phyloP scores from a whole-genome alignment of 2,888 invertebrate species.

The Anthrax anthrax region DNA sequence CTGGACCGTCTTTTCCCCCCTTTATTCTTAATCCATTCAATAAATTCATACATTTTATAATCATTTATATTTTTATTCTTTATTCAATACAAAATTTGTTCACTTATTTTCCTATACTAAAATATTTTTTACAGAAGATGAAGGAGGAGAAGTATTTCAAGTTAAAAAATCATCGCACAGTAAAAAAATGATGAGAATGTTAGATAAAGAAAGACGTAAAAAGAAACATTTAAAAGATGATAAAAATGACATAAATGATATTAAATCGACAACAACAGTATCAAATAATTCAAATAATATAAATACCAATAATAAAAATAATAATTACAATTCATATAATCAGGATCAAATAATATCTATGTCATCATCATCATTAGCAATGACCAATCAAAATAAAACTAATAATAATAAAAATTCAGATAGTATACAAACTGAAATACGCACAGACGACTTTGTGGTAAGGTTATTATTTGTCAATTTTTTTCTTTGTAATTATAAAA shows the following conservation, averaged over 20 bases:
- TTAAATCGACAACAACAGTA: not conserved
- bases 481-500: slow-evolving; percentile 13
- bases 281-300: slow-evolving; percentile 15
- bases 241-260: slow-evolving; percentile 10
- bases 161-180: slow-evolving; percentile 92
- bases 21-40: no score
- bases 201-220: slow-evolving; percentile 56
- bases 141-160: slow-evolving; percentile 80
- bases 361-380: slow-evolving; percentile 4
- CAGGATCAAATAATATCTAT: slow-evolving; percentile 14
- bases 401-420: slow-evolving; percentile 34
- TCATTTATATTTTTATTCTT: no score
- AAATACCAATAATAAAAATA: slow-evolving; percentile 8
- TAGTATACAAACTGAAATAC: slow-evolving; percentile 51
- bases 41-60: no score
- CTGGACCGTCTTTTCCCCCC: no score
- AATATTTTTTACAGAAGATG: slow-evolving; percentile 47
- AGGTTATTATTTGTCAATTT: slow-evolving; percentile 38
- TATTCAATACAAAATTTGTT: no score
- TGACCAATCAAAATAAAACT: slow-evolving; percentile 6
- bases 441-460: slow-evolving; percentile 55
- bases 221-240: slow-evolving; percentile 26
- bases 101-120: no score
- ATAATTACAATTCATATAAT: slow-evolving; percentile 16
- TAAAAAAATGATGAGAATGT: slow-evolving; percentile 70